These are phyloP conservation scores for Gallirallus australis DNA, from an alignment of 2,797 vertebrate species.

Conservation along the genomic window DNA sequence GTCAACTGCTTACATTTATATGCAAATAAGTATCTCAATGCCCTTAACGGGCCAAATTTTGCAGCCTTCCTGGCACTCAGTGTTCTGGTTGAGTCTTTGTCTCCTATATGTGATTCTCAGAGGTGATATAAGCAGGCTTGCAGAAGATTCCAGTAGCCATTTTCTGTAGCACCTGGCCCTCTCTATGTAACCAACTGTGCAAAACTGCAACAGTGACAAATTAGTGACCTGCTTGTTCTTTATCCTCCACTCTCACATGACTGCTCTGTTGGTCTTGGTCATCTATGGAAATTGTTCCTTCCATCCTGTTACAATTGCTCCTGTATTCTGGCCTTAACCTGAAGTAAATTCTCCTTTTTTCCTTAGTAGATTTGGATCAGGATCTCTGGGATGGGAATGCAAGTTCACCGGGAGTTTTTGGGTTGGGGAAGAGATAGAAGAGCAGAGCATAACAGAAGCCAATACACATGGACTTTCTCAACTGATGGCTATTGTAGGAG, in stretches of 20 bases:
- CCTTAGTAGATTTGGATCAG: neutral
- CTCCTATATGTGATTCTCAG: no score
- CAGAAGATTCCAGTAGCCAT: no score
- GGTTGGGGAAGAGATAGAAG: neutral
- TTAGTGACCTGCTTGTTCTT: neutral
- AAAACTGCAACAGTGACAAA: neutral
- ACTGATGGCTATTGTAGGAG: neutral
- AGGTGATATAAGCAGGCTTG: no score
- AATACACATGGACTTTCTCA: neutral
- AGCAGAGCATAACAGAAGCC: neutral
- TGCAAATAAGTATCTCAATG: no score
- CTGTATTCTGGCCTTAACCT: neutral
- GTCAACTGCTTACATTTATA: no score
- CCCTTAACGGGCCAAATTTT: no score
- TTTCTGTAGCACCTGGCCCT: no score
- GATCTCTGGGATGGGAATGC: neutral
- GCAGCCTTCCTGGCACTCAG: no score
- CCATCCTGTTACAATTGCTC: neutral
- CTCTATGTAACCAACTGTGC: no score
- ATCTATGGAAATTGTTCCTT: neutral
- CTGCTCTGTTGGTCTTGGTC: accelerated
- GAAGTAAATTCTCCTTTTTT: neutral
- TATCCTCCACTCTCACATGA: neutral
- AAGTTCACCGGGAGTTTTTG: neutral
- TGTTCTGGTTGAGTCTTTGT: no score